These are phyloP conservation scores for Plecotus auritus DNA, from an alignment of 2,113 vertebrate species.

Conservation along the genomic window DNA sequence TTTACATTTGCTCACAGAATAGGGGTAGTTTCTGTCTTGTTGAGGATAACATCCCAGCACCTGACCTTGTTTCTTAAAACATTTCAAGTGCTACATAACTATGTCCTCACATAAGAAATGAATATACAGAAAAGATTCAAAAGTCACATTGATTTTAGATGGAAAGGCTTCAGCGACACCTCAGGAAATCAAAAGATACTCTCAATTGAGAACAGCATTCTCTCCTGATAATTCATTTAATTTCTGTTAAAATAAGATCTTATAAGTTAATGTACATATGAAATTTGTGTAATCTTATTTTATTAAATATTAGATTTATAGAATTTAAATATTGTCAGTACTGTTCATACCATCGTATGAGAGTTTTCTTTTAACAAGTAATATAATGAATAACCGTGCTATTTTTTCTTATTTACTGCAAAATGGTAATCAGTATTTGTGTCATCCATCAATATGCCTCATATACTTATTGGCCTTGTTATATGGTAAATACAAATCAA, in stretches of 20 bases:
- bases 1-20: not conserved
- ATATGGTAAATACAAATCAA: conserved; percentile 50
- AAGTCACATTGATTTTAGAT: not conserved
- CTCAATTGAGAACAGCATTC: not conserved
- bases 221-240: not conserved
- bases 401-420: not conserved
- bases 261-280: not conserved
- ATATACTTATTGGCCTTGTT: conserved; percentile 14
- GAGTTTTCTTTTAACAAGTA: not conserved
- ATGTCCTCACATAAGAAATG: not conserved
- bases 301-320: not conserved
- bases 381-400: not conserved
- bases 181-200: not conserved
- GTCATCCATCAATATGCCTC: not conserved
- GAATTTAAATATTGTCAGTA: not conserved
- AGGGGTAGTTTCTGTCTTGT: not conserved
- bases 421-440: not conserved
- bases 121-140: not conserved
- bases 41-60: not conserved
- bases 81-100: not conserved
- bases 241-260: conserved; percentile 1
- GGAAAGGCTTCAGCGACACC: not conserved
- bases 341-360: not conserved
- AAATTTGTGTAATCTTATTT: not conserved
- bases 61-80: not conserved